phyloP scores from a whole-genome alignment of 2,888 invertebrate species.

The Eupeodes latifasciatus region DNA sequence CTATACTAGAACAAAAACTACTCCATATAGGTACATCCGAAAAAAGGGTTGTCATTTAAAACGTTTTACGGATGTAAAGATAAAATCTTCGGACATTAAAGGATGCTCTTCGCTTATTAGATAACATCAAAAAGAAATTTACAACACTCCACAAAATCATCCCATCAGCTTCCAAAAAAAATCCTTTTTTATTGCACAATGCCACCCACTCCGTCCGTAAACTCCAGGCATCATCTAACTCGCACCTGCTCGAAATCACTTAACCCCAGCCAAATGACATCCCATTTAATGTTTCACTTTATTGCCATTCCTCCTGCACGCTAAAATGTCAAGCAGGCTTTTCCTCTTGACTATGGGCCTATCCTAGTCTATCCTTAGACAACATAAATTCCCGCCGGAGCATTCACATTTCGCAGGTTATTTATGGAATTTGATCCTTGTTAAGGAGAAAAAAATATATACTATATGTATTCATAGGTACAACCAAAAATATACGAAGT shows the following conservation, averaged over 20 bases:
- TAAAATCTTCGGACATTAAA: conserved; percentile 64
- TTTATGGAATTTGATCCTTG: conserved; percentile 70
- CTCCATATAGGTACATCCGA: background rate
- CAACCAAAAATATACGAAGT: conserved; percentile 52
- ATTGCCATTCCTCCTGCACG: conserved; percentile 77
- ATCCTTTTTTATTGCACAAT: conserved; percentile 64
- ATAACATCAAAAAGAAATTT: conserved; percentile 72
- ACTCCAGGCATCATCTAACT: conserved; percentile 25
- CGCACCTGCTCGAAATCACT: conserved; percentile 76
- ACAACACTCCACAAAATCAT: conserved; percentile 47
- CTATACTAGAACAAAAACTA: background rate
- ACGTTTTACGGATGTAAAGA: conserved; percentile 31
- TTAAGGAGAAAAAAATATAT: conserved; percentile 1
- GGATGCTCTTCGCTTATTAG: conserved; percentile 51
- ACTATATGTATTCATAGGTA: background rate
- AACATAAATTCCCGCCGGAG: conserved; percentile 73
- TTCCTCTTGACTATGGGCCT: conserved; percentile 3
- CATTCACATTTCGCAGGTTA: conserved; percentile 70
- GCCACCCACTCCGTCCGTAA: background rate
- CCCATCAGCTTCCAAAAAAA: conserved; percentile 18
- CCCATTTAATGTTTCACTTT: conserved; percentile 81
- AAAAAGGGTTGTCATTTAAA: conserved; percentile 65
- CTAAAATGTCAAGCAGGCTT: conserved; percentile 59
- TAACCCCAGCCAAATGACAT: conserved; percentile 79
- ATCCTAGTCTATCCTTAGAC: conserved; percentile 54